These are phyloP conservation scores for Epinotia bilunana DNA, from an alignment of 2,888 invertebrate genomes.

Conservation along the genomic window DNA sequence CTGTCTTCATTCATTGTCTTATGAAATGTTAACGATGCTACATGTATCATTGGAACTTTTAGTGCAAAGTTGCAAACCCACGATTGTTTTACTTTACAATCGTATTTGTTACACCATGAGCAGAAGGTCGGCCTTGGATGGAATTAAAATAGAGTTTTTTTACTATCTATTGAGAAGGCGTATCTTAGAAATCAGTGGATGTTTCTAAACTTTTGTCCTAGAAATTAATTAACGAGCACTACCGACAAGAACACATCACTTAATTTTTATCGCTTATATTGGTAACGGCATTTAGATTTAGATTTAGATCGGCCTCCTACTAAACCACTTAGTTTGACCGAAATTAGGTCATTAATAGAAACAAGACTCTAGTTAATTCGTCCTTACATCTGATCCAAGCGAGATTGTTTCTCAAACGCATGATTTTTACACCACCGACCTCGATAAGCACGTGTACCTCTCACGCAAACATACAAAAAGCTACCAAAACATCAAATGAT, in stretches of 20 bases:
- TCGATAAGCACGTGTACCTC: slow-evolving; percentile 16
- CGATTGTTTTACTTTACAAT: slow-evolving; percentile 28
- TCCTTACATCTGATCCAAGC: not conserved
- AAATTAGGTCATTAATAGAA: not conserved
- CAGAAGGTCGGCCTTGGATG: not conserved
- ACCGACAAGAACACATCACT: not conserved
- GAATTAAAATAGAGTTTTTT: not conserved
- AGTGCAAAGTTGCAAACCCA: slow-evolving; percentile 6
- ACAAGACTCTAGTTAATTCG: not conserved
- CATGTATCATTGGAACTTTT: slow-evolving; percentile 5
- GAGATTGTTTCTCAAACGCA: slow-evolving; percentile 24
- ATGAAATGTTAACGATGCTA: slow-evolving; percentile 33
- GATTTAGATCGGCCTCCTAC: no score
- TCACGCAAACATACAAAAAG: not conserved
- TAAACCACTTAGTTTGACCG: not conserved
- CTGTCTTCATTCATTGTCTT: not conserved
- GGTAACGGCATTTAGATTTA: no score
- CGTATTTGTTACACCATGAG: slow-evolving; percentile 7
- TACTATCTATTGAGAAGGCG: not conserved
- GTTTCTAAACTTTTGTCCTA: not conserved
- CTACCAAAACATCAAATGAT: not conserved
- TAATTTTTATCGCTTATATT: not conserved
- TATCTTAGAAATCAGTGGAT: not conserved
- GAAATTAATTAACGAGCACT: no score
- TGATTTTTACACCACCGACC: slow-evolving; percentile 34